These are phyloP conservation scores for Drymodes brunneopygia DNA, from an alignment of 2,113 vertebrate species.

Conservation along the genomic window DNA sequence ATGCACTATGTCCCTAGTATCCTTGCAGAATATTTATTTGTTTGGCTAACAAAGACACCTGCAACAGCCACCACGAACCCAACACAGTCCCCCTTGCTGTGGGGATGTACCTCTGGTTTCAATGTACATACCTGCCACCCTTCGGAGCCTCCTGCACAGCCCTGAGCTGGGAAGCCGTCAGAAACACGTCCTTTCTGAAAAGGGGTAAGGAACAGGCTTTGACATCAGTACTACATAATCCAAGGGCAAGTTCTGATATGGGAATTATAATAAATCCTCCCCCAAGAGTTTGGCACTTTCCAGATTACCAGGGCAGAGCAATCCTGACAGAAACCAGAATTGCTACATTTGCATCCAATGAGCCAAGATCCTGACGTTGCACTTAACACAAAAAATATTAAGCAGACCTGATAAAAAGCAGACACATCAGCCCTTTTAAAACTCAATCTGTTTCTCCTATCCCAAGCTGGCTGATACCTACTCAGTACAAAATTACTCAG, in stretches of 20 bases:
- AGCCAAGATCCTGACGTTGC: neutral
- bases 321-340: neutral
- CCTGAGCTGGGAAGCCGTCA: neutral
- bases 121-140: neutral
- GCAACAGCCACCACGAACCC: fast-evolving
- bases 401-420: neutral
- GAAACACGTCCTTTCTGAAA: neutral
- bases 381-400: neutral
- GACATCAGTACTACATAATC: neutral
- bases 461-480: neutral
- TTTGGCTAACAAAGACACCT: neutral
- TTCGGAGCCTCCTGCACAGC: neutral
- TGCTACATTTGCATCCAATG: neutral
- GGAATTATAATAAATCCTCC: neutral
- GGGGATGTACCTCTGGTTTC: neutral
- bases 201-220: neutral
- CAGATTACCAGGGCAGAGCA: neutral
- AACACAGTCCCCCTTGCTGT: neutral
- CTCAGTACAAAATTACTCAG: neutral
- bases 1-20: neutral
- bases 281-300: neutral
- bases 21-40: neutral
- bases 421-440: neutral
- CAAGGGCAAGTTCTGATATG: neutral
- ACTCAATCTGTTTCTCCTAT: neutral